These are phyloP conservation scores for Entomyzon cyanotis DNA, from an alignment of 2,113 vertebrate genomes.

Conservation along the genomic window DNA sequence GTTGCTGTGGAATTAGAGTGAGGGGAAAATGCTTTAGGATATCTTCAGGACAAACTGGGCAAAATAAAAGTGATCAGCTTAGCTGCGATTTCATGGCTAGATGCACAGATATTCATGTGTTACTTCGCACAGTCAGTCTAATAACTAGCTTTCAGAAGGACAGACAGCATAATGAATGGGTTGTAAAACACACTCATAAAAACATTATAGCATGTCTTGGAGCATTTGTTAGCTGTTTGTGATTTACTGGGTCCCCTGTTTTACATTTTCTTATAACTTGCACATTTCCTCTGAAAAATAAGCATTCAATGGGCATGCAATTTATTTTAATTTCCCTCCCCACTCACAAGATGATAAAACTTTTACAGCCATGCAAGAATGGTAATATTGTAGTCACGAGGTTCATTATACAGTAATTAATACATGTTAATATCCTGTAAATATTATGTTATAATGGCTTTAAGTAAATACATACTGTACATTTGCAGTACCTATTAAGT, in stretches of 20 bases:
- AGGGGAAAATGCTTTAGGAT: neutral
- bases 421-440: conserved; percentile 75
- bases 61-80: conserved; percentile 23
- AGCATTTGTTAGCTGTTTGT: conserved; percentile 71
- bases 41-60: neutral
- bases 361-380: conserved; percentile 63
- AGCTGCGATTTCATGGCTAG: conserved; percentile 72
- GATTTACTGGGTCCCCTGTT: conserved; percentile 66
- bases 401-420: conserved; percentile 79
- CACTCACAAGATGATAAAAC: conserved; percentile 59
- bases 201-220: conserved; percentile 72
- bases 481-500: conserved; percentile 70
- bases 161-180: conserved; percentile 79
- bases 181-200: conserved; percentile 76
- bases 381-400: conserved; percentile 55
- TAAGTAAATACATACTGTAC: conserved; percentile 74
- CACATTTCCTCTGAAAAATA: conserved; percentile 74
- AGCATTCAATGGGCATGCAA: conserved; percentile 55
- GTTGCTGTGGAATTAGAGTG: accelerated
- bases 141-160: conserved; percentile 79
- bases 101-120: conserved; percentile 69
- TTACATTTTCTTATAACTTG: conserved; percentile 71
- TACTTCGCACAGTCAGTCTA: conserved; percentile 70
- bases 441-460: conserved; percentile 76
- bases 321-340: conserved; percentile 64